Percentiles rank a stretch among this genome's conserved stretches.
phyloP scores from a whole-genome alignment of 1,140 invertebrate genomes.

The Hypsibius dujardini region DNA sequence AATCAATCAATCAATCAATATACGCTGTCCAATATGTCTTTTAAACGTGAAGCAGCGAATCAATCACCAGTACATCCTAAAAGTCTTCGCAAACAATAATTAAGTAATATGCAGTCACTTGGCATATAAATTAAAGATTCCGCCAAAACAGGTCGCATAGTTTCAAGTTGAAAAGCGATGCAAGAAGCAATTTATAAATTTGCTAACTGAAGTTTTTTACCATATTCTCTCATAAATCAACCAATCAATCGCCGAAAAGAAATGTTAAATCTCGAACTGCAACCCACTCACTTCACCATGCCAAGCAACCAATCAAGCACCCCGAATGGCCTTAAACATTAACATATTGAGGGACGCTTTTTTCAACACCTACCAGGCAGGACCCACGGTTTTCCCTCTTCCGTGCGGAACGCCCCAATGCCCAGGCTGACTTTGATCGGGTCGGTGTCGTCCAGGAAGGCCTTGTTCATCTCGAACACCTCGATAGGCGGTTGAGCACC shows the following conservation, averaged over 20 bases:
- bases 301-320: not conserved
- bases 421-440: conserved; percentile 79
- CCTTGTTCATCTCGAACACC: conserved; percentile 67
- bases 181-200: too few relatives aligned
- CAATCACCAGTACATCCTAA: too few relatives aligned
- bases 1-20: too few relatives aligned
- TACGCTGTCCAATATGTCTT: too few relatives aligned
- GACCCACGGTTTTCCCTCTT: conserved; percentile 86
- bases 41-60: too few relatives aligned
- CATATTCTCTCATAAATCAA: not conserved
- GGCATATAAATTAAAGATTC: too few relatives aligned
- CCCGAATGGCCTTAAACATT: too few relatives aligned
- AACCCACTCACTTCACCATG: not conserved
- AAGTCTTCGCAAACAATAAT: too few relatives aligned
- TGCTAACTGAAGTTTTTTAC: conserved; percentile 1
- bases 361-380: conserved; percentile 41
- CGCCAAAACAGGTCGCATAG: too few relatives aligned
- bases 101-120: too few relatives aligned
- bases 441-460: conserved; percentile 57
- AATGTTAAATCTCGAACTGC: not conserved
- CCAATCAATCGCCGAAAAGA: not conserved
- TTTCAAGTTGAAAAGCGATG: too few relatives aligned
- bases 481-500: conserved; percentile 68
- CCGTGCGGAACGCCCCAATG: conserved; percentile 83
- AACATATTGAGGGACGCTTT: not conserved